Evolutionary conservation across 2,888 invertebrate genomes (phyloP), one percentile per base, ranked within the genome.

Genomic region (Yponomeuta plumbellus): DNA sequence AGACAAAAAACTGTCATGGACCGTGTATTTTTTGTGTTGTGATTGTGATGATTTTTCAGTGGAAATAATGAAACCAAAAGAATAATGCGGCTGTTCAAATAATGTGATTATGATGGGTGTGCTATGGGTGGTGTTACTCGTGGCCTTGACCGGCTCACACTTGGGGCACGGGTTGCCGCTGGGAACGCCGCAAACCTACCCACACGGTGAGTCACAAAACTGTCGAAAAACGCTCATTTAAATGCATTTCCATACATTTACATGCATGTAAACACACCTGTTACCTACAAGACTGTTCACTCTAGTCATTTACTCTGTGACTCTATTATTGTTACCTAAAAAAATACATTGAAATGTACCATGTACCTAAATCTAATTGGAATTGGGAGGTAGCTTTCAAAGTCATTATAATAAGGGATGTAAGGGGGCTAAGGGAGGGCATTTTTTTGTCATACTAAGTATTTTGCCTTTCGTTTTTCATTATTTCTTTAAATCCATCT

Each of bases 1-100:
- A 80, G 80, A 84, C 80, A 73, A 80, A 84, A 62, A 81, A 79
- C 83, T 85, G 86, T 86, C 87, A 85, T 85, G 87, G 82, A 90
- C 88, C 82, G 87, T 88, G 85, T 86, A 87, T 87, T 88, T 89
- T 85, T 86, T 89, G 86, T 86, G 85, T 84, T 88, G 81, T 89
- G 84, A 82, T 84, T 88, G 81, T 89, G 84, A 82, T 88, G 88
- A 84, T 86, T 83, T 86, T 82, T 84, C 79, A 83, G 84, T 86
- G 84, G 80, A 75, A 81, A 88, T 88, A 89, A 61, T 68, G 88
- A 88, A 85, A 87, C 83, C 82, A 75, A 88, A 87, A 88, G 87
- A 89, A 83, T 89, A 78, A 81, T 83, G 77, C 81, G 83, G 79
- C 79, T 84, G 83, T 87, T 80, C 80, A 87, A 87, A 91, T 91